Percentiles rank a stretch among this genome's conserved stretches.
Conservation (phyloP, 1,140 invertebrate species). For the Eulimnadia texana region DNA sequence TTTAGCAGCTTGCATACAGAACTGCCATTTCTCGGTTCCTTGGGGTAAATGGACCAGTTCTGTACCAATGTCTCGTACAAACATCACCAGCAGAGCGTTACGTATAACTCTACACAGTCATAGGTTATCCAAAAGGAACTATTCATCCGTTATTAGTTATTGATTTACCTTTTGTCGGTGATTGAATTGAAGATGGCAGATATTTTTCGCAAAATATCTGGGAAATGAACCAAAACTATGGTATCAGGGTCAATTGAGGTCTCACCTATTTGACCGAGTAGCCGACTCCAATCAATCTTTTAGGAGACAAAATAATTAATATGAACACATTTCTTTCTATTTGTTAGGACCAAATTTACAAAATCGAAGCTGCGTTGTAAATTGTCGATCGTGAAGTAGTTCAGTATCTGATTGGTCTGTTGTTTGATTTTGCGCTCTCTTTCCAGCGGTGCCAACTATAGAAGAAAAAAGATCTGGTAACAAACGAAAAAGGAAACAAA, state of each 20-base stretch:
- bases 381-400: conserved; percentile 8
- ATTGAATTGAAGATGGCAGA: background rate
- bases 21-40: conserved; percentile 29
- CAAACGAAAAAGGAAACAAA: no score
- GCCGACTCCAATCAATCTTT: conserved; percentile 26
- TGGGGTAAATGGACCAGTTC: conserved; percentile 31
- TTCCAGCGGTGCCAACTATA: conserved; percentile 28
- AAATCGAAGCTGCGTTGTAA: conserved; percentile 14
- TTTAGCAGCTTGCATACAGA: conserved; percentile 32
- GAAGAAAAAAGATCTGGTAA: background rate
- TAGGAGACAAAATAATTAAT: no score
- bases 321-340: no score
- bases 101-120: conserved; percentile 34
- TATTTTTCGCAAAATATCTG: conserved; percentile 4
- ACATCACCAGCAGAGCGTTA: conserved; percentile 34
- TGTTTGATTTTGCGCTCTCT: conserved; percentile 28
- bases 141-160: background rate
- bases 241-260: conserved; percentile 19
- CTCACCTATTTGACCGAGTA: conserved; percentile 24
- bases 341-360: conserved; percentile 7
- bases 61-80: conserved; percentile 33
- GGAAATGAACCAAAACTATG: conserved; percentile 23
- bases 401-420: conserved; percentile 9
- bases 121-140: conserved; percentile 3
- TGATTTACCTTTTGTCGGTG: background rate